Evolutionary conservation across 2,888 invertebrate species (phyloP).

Genomic region (Amphipoea oculea): DNA sequence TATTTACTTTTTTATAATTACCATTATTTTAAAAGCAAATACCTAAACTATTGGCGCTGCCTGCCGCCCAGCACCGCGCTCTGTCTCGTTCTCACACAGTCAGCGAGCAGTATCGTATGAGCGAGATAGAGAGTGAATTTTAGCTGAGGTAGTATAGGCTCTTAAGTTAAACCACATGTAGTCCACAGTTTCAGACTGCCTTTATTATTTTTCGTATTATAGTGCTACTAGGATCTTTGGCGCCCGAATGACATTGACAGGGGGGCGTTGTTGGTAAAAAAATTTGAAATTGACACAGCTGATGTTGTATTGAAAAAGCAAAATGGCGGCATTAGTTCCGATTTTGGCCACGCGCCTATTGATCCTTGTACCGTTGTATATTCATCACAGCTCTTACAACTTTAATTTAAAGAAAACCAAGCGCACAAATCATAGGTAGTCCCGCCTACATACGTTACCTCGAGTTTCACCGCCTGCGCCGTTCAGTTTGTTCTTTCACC

Average conservation of each 20-base stretch:
- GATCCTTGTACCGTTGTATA: neutral
- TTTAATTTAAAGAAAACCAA: conserved; percentile 27
- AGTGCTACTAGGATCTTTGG: neutral
- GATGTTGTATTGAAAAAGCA: neutral
- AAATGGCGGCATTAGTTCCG: neutral
- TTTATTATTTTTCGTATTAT: neutral
- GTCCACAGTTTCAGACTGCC: too few species aligned
- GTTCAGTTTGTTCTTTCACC: conserved; percentile 85
- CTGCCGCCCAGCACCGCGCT: too few species aligned
- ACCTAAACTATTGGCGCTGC: too few species aligned
- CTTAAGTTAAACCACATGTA: neutral
- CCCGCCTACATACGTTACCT: conserved; percentile 48
- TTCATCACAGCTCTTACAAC: neutral
- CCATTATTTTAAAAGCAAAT: too few species aligned
- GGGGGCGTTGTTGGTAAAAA: neutral
- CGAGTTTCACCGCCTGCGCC: conserved; percentile 68
- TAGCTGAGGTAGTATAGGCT: too few species aligned
- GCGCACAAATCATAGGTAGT: conserved; percentile 42
- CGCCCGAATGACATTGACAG: neutral
- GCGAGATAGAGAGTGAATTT: too few species aligned
- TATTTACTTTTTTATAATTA: too few species aligned
- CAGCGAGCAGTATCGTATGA: too few species aligned
- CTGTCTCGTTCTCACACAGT: too few species aligned
- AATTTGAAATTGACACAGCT: neutral
- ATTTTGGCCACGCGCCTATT: neutral